Evolutionary conservation across 2,888 invertebrate species (phyloP).

Genomic region (Linnaemya vulpina): DNA sequence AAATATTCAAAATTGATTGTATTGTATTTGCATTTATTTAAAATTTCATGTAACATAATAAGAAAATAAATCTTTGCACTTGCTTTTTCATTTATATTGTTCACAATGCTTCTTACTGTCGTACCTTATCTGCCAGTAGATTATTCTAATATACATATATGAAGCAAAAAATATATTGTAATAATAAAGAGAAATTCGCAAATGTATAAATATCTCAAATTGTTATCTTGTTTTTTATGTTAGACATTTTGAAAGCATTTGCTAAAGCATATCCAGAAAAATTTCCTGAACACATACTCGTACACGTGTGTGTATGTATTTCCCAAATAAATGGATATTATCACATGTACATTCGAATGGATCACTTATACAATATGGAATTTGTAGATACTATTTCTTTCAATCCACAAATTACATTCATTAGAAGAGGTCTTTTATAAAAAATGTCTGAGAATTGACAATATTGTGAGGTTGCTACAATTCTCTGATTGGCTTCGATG

Average conservation of each 20-base stretch:
- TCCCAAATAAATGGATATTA: too few relatives aligned
- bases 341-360: too few relatives aligned
- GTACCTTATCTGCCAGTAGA: constrained; percentile 44
- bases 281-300: neutral
- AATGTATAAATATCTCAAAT: constrained; percentile 40
- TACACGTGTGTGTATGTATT: neutral
- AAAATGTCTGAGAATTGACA: too few relatives aligned
- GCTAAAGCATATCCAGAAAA: neutral
- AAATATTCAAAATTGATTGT: constrained; percentile 78
- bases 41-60: constrained; percentile 74
- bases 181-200: neutral
- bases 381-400: too few relatives aligned
- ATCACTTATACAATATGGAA: too few relatives aligned
- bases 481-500: too few relatives aligned
- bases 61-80: constrained; percentile 53
- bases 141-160: constrained; percentile 42
- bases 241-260: constrained; percentile 22
- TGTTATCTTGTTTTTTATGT: constrained; percentile 22
- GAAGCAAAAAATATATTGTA: too few relatives aligned
- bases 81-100: constrained; percentile 17
- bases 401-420: too few relatives aligned
- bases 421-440: too few relatives aligned
- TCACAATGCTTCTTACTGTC: constrained; percentile 28
- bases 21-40: constrained; percentile 78
- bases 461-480: too few relatives aligned